Base-by-base conservation (phyloP, 1,140 invertebrate species). In the Calliphora vicina region DNA sequence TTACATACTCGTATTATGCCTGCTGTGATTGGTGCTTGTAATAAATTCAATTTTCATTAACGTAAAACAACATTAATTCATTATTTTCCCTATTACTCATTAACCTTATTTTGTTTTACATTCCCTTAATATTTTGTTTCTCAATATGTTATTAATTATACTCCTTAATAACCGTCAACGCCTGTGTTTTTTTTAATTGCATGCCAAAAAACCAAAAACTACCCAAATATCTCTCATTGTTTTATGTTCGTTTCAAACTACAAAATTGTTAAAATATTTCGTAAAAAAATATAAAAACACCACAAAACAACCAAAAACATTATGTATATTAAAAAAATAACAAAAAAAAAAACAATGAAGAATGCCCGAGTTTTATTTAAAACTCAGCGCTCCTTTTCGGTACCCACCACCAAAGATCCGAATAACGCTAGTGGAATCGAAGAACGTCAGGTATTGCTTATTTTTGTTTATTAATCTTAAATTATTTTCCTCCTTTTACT, bases 321-420 rank as follows among this genome's bases (percentile, higher is more conserved):
- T 25, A 12, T 26, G 6, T 6, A 78, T 78, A 43, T 35, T 78
- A 13, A 2, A 23, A 50, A 83, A 81, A n/a, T n/a, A 80, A 80
- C 23, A 45, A 61, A 76, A 43, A 20, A 1, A 42, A 29, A 76
- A 10, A 12, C n/a, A 82, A 8, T 81, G 80, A 76, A 90, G 89
- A 90, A 93, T 89, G 94, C 94, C 88, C 93, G 95, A 91, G 95
- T 96, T 92, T 94, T 96, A 91, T 96, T 97, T 92, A 97, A 96
- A 93, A 97, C 96, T 85, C 96, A 97, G 91, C 93, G 97, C 87
- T 97, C 96, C 82, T 97, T 96, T 91, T 97, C 96, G 85, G 96
- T 97, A 91, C 97, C 97, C 78, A 96, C 95, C n/a, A 92, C 94
- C 26, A 95, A 95, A 92, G 94, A 93, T 92, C 92, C 92, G 91